These are phyloP conservation scores for Notothenia coriiceps DNA, from an alignment of 2,113 vertebrate species.

Conservation along the genomic window DNA sequence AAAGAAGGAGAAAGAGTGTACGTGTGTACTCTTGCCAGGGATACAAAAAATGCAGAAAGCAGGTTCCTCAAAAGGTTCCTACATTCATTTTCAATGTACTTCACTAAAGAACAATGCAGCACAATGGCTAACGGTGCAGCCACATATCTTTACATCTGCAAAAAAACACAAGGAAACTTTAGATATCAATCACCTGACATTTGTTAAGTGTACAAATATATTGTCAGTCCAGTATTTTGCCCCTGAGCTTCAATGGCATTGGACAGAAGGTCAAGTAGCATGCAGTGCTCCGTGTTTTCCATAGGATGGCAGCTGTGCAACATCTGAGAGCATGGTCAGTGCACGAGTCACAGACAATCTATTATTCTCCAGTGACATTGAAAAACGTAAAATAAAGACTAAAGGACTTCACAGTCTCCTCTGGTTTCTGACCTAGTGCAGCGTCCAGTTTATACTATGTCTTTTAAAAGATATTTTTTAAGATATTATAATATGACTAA, in stretches of 20 bases:
- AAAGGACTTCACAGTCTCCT: neutral
- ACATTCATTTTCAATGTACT: neutral
- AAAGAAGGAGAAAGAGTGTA: neutral
- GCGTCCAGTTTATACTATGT: too few relatives aligned
- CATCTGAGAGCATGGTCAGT: constrained; percentile 20
- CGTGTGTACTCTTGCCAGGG: neutral
- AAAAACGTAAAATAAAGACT: too few relatives aligned
- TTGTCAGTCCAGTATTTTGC: neutral
- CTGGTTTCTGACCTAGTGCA: too few relatives aligned
- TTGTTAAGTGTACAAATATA: neutral
- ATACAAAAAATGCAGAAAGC: neutral
- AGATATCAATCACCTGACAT: neutral
- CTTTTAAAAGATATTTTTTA: too few relatives aligned
- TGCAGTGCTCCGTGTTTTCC: constrained; percentile 70
- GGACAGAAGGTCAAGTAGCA: constrained; percentile 32
- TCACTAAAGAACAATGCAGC: too few relatives aligned
- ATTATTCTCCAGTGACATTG: neutral
- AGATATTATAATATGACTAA: too few relatives aligned
- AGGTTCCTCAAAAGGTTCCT: neutral
- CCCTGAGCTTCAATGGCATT: neutral
- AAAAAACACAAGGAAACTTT: neutral
- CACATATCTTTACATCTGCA: neutral
- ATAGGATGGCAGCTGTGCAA: constrained; percentile 75
- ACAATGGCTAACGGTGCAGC: too few relatives aligned
- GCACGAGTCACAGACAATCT: constrained; percentile 20